These are phyloP conservation scores for Carollia perspicillata DNA, from an alignment of 2,113 vertebrate species.

Conservation along the genomic window DNA sequence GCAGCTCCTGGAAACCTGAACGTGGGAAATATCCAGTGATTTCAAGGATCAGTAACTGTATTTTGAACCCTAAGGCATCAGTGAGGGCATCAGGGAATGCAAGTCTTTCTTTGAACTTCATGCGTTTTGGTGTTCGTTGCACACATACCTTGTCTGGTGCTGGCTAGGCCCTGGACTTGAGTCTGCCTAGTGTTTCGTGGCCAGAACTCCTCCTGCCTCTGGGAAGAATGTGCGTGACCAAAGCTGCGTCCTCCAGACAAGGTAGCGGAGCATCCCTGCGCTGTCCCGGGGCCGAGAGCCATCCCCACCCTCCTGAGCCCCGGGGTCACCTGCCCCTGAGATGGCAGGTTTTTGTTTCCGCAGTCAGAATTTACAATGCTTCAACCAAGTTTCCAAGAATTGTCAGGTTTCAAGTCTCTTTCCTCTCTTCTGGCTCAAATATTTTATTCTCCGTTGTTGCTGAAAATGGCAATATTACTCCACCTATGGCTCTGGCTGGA, in stretches of 20 bases:
- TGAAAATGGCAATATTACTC: background rate
- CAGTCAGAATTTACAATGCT: background rate
- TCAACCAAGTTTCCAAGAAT: background rate
- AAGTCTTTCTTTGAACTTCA: background rate
- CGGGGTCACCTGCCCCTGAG: background rate
- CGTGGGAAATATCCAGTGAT: background rate
- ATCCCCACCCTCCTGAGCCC: background rate
- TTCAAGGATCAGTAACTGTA: background rate
- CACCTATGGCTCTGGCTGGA: background rate
- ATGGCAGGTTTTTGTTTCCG: background rate
- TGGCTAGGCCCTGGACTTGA: background rate
- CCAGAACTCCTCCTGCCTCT: background rate
- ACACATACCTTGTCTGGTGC: rapidly evolving
- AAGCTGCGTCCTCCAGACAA: background rate
- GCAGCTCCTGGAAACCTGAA: background rate
- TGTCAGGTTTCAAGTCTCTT: background rate
- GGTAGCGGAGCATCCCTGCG: too few species aligned
- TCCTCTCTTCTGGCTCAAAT: background rate
- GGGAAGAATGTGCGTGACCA: background rate
- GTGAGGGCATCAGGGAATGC: rapidly evolving
- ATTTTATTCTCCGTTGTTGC: background rate
- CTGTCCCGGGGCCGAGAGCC: background rate
- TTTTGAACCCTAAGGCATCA: background rate
- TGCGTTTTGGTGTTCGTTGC: background rate
- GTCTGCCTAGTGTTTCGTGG: rapidly evolving